phyloP scores from a whole-genome alignment of 2,888 invertebrate species.

The Chaetogeoica ovagalla region DNA sequence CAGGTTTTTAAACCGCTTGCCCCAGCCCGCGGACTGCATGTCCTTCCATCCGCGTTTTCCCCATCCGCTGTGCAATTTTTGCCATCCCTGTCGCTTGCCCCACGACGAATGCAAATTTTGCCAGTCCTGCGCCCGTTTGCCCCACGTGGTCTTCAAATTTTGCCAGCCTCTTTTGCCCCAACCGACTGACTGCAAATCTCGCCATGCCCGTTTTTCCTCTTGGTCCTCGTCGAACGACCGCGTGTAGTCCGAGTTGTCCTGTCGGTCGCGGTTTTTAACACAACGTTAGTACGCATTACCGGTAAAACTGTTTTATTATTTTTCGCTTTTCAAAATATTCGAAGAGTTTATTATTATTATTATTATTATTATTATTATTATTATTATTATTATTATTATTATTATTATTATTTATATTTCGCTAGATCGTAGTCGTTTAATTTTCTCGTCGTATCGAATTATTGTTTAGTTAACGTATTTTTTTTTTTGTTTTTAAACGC shows the following conservation, averaged over 20 bases:
- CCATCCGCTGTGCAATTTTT: slow-evolving; percentile 63
- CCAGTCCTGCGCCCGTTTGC: slow-evolving; percentile 61
- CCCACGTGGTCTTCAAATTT: slow-evolving; percentile 64
- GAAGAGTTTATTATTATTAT: too few relatives aligned
- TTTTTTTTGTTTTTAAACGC: too few relatives aligned
- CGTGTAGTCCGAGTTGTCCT: slow-evolving; percentile 39
- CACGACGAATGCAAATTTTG: slow-evolving; percentile 55
- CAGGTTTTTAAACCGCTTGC: slow-evolving; percentile 60
- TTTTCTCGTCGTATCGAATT: too few relatives aligned
- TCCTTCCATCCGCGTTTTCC: slow-evolving; percentile 64
- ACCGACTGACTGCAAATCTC: slow-evolving; percentile 63
- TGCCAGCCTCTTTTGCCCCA: slow-evolving; percentile 68
- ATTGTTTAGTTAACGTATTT: too few relatives aligned
- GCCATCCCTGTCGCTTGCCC: slow-evolving; percentile 67
- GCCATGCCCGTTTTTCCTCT: slow-evolving; percentile 62
- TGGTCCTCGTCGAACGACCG: slow-evolving; percentile 46
- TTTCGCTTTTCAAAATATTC: too few relatives aligned
- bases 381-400: too few relatives aligned
- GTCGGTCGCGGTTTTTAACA: neutral
- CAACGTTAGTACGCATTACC: neutral
- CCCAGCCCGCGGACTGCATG: slow-evolving; percentile 64
- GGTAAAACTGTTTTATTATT: too few relatives aligned
- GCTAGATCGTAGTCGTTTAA: too few relatives aligned
- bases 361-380: too few relatives aligned
- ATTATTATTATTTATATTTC: too few relatives aligned